Evolutionary conservation across 2,888 invertebrate species (phyloP).

Genomic region (Macrosoma leucophasiata): DNA sequence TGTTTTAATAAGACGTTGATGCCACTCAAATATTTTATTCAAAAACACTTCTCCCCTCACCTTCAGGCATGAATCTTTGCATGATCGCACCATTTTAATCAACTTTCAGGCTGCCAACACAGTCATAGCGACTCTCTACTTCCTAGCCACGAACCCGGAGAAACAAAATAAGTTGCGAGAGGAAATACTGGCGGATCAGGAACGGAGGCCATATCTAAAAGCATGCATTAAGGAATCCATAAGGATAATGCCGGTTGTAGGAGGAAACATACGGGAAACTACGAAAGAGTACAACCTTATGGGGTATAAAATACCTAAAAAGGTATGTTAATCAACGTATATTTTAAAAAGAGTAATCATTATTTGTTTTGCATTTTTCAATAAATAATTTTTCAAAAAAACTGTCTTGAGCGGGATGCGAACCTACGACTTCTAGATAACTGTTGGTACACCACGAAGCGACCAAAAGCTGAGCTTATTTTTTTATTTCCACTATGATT

Average conservation of each 20-base stretch:
- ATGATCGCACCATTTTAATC: no score
- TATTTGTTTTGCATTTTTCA: no score
- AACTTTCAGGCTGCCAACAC: conserved; percentile 74
- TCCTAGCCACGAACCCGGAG: conserved; percentile 76
- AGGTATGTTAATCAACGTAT: conserved; percentile 50
- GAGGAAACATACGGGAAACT: conserved; percentile 70
- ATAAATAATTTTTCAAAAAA: no score
- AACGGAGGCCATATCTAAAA: conserved; percentile 74
- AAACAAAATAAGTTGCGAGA: conserved; percentile 77
- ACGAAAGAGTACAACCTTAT: conserved; percentile 71
- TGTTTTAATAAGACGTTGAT: background rate
- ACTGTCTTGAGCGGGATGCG: no score
- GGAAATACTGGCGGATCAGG: conserved; percentile 55
- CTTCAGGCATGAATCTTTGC: no score
- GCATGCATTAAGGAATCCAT: conserved; percentile 83
- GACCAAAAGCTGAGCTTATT: no score
- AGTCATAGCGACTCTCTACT: conserved; percentile 70
- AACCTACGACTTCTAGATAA: no score
- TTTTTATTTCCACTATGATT: conserved; percentile 33
- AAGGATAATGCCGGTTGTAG: conserved; percentile 75
- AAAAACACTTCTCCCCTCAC: no score
- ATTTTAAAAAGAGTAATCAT: no score
- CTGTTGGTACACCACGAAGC: no score
- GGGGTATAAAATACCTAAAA: conserved; percentile 78
- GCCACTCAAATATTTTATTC: background rate